Evolutionary conservation across 2,888 invertebrate species (phyloP), one percentile per base, ranked within the genome.

Genomic region (Rhingia rostrata): DNA sequence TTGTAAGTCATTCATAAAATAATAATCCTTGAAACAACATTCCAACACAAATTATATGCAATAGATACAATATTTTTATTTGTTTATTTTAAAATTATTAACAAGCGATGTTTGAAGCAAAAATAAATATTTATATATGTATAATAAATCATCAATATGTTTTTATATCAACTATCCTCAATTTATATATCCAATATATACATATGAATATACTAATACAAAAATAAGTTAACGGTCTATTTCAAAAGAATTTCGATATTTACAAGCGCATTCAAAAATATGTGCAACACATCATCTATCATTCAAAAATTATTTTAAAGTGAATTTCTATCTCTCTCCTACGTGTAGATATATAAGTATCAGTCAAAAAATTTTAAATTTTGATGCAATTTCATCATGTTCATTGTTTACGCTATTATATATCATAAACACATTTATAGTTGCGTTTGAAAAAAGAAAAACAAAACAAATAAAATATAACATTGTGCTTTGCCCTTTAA

Each of bases 101-200:
- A 74, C 64, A 54, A 63, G 64, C 73, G 32, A 47, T 47, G 49
- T 56, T 64, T 14, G 39, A 64, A 64, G 64, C 63, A 74, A 64
- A 56, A 63, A 73, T 64, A 64, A 47, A 54, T 49, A 32, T 12
- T 12, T 4, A 43, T 7, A n/a, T 33, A 56, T 30, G 7, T 12
- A 3, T 22, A 30, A 43, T 10, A 9, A 14, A 14, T 72, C 10
- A 35, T 33, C 32, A 9, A 32, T 58, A 56, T 51, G 6, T 32
- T 30, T 14, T 22, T 22, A n/a, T 33, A 49, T 14, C 43, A n/a
- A 30, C 6, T 43, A 56, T 22, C 10, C 39, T 32, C 39, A 49
- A 49, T 45, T n/a, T 30, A 45, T 30, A 39, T 45, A 30, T 49
- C 7, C 22, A 35, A 35, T 64, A 72, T 12, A 12, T 56, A 56